Percentiles rank a stretch among this genome's conserved stretches.
Conservation (phyloP, 2,113 vertebrate genomes). For the Elephas maximus region DNA sequence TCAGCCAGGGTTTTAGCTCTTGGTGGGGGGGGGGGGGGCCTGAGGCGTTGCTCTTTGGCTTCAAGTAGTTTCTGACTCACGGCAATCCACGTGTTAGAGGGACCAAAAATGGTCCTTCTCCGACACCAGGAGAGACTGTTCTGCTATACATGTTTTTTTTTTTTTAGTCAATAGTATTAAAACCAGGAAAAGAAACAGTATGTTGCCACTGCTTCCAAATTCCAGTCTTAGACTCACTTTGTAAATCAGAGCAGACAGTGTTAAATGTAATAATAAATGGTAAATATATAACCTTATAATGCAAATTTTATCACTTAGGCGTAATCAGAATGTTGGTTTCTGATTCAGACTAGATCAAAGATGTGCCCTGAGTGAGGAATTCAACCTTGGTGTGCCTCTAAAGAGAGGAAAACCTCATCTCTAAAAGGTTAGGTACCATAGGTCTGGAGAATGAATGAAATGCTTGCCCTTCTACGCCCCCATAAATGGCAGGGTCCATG, state of each 20-base stretch:
- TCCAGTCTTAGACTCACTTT: not conserved
- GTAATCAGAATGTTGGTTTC: not conserved
- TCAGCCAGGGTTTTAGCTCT: slow-evolving; percentile 11
- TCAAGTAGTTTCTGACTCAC: not conserved
- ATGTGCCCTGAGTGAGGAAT: not conserved
- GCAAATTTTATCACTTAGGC: not conserved
- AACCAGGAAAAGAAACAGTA: not conserved
- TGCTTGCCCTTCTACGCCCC: not conserved
- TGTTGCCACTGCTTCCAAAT: not conserved
- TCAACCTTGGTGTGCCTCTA: not conserved
- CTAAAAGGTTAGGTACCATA: not conserved
- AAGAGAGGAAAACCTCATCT: not conserved
- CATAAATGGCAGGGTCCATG: not conserved
- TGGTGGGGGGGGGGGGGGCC: not conserved
- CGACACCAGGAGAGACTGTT: not conserved
- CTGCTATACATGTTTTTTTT: not conserved
- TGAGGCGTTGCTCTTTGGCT: not conserved
- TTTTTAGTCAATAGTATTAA: not conserved
- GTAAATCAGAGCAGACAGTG: not conserved
- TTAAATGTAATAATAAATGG: not conserved
- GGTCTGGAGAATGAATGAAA: not conserved
- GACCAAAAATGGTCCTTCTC: not conserved
- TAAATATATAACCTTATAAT: not conserved
- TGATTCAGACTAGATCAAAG: slow-evolving; percentile 2
- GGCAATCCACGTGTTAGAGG: not conserved